Evolutionary conservation across 2,797 vertebrate species (phyloP).

Genomic region (Manis crassicaudata): DNA sequence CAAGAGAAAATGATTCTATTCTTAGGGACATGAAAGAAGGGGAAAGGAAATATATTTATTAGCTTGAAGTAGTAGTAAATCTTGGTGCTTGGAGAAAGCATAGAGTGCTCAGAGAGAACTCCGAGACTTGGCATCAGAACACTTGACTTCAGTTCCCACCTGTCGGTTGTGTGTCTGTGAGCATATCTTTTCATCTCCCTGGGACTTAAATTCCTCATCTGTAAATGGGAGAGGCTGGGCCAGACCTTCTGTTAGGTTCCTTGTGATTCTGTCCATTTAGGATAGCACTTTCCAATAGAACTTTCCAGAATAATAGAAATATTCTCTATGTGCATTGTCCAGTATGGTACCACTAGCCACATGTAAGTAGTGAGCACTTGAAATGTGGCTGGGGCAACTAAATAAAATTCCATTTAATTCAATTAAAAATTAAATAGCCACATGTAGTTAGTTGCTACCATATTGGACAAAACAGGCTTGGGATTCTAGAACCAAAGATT

Average conservation of each 20-base stretch:
- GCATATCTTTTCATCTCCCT: constrained; percentile 45
- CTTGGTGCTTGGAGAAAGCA: not conserved
- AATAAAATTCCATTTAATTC: not conserved
- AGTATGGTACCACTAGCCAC: not conserved
- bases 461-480: not conserved
- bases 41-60: not conserved
- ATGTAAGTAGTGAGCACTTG: not conserved
- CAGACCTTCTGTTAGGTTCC: not conserved
- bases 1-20: not conserved
- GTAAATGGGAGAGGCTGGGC: not conserved
- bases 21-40: not conserved
- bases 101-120: not conserved
- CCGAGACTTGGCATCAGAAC: not conserved
- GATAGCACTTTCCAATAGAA: not conserved
- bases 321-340: not conserved
- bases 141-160: not conserved
- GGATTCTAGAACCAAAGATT: not conserved
- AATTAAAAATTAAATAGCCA: not conserved
- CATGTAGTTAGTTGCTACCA: not conserved
- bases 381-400: too few species aligned
- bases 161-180: not conserved
- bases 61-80: constrained; percentile 47
- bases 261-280: not conserved
- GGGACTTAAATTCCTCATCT: not conserved
- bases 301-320: not conserved